Conservation (phyloP, 2,888 invertebrate species). For the Callimorpha dominula region DNA sequence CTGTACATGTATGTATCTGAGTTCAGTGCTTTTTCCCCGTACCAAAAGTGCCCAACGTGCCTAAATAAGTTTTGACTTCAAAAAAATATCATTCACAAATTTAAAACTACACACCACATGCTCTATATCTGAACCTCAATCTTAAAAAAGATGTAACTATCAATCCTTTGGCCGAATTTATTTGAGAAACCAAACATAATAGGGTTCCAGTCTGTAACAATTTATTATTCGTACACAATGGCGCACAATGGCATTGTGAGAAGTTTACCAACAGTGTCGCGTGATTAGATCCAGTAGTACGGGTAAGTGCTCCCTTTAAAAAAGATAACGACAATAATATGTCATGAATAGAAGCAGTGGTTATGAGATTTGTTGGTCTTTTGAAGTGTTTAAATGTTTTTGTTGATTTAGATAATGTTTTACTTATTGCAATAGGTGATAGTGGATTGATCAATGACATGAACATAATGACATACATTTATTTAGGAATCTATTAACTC, state of each 20-base stretch:
- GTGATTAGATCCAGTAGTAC: constrained; percentile 82
- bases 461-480: too few species aligned
- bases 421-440: not conserved
- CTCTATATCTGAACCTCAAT: constrained; percentile 37
- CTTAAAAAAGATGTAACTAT: constrained; percentile 64
- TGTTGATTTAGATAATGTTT: not conserved
- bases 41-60: not conserved
- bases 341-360: constrained; percentile 41
- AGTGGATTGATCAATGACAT: not conserved
- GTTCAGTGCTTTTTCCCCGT: too few species aligned
- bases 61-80: too few species aligned
- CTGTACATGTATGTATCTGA: too few species aligned
- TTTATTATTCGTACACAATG: constrained; percentile 64
- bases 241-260: constrained; percentile 70
- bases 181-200: constrained; percentile 66
- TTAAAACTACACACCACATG: constrained; percentile 19
- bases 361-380: constrained; percentile 39
- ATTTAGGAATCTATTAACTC: too few species aligned
- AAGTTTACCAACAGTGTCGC: constrained; percentile 83
- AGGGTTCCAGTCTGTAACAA: constrained; percentile 53
- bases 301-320: constrained; percentile 70
- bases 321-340: constrained; percentile 48
- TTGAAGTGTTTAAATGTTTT: constrained; percentile 34
- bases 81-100: not conserved
- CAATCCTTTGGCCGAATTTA: constrained; percentile 70